These are phyloP conservation scores for Phodopus roborovskii DNA, from an alignment of 2,113 vertebrate genomes.

Conservation along the genomic window DNA sequence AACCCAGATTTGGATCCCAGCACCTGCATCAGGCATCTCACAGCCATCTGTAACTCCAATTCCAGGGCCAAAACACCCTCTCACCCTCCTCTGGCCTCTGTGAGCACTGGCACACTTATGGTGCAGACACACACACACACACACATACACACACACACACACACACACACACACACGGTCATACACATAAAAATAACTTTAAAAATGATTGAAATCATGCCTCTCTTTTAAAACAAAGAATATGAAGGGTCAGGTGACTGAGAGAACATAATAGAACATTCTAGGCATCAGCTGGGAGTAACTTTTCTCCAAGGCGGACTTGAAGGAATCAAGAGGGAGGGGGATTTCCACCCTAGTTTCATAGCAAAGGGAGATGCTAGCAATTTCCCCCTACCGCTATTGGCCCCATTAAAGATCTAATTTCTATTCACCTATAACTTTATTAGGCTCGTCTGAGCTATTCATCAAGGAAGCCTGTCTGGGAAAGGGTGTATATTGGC, in stretches of 20 bases:
- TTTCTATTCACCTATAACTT: constrained; percentile 75
- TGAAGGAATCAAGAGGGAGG: not conserved
- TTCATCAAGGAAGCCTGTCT: constrained; percentile 56
- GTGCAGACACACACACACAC: not conserved
- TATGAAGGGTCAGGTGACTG: not conserved
- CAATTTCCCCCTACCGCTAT: not conserved
- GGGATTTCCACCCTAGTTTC: not conserved
- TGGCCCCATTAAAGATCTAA: constrained; percentile 58
- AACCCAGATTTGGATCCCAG: no score
- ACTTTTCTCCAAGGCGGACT: not conserved
- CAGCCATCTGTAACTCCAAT: not conserved
- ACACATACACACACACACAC: not conserved
- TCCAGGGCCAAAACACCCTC: not conserved
- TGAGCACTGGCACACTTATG: not conserved
- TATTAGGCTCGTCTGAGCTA: constrained; percentile 58
- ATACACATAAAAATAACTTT: not conserved
- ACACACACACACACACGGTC: not conserved
- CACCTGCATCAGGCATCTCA: not conserved
- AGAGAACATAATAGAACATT: not conserved
- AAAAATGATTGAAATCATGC: not conserved
- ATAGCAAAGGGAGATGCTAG: not conserved
- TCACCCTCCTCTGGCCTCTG: not conserved
- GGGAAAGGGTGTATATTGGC: not conserved
- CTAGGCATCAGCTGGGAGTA: not conserved
- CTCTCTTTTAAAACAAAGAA: not conserved